Base-by-base conservation (phyloP, 2,113 vertebrate genomes). In the Antigone vipio region DNA sequence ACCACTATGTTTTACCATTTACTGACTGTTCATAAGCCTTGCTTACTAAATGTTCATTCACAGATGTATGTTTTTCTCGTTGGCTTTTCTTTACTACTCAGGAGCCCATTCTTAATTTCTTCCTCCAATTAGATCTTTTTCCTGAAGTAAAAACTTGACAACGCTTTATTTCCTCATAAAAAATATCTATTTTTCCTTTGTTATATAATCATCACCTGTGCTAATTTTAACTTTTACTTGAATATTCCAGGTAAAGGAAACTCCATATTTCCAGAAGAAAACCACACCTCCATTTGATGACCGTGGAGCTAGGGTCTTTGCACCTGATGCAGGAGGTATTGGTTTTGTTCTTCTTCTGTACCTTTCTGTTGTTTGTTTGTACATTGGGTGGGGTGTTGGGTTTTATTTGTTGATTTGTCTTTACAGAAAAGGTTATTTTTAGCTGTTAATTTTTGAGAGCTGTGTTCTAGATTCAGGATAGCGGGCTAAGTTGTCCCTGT, bases 261-360 rank as follows among this genome's bases (percentile, higher is more conserved):
- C 98, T 10, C 98, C 99, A 8, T 99, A 99, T 97, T 99, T 99
- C 93, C 99, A 99, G 89, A 98, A 99, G 97, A 98, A 98, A 97
- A 98, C 98, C 19, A 97, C 98, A 84, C 98, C 98, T 29, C 98
- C 98, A 1, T 98, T 98, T 34, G 99, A 99, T 55, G 99, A 99
- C 64, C 98, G 98, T 76, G 98, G 98, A 75, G 62, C 98, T 63
- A 98, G 96, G 91, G 98, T 98, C 79, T 98, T 99, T 84, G 97
- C 98, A 66, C 98, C 98, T 12, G 99, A 99, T 30, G 95, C 97
- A 88, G 99, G 91, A 97, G 98, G 98, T 98, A 97, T 52, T 67
- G 10, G 8, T 22, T 85, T 30, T 18, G 59, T 79, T 85, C 23
- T 58, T 84, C 34, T 95, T 16, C 15, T 86, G 12, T 73, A 34